Conservation (phyloP, 2,797 vertebrate species). For the Lacerta viridis region DNA sequence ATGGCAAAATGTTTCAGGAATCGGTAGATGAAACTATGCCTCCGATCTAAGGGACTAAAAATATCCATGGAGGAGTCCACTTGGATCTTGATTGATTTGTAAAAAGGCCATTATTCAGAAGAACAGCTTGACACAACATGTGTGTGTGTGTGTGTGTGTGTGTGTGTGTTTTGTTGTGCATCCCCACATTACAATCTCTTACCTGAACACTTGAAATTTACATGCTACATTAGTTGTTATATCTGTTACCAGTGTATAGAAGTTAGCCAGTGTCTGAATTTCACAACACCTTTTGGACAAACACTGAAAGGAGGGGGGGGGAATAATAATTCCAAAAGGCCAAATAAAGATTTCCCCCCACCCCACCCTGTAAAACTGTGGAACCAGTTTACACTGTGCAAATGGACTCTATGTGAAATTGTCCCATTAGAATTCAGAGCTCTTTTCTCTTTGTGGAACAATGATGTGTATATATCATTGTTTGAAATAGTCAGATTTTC, state of each 20-base stretch:
- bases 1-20: conserved; percentile 52
- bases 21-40: not conserved
- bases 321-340: not conserved
- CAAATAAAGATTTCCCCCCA: not conserved
- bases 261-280: not conserved
- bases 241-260: not conserved
- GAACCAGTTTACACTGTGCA: not conserved
- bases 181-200: not conserved
- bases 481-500: not conserved
- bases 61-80: conserved; percentile 13
- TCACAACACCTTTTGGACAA: not conserved
- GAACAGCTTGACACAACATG: not conserved
- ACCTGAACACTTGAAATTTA: not conserved
- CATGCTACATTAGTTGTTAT: not conserved
- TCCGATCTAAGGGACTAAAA: conserved; percentile 19
- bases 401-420: not conserved
- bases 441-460: not conserved
- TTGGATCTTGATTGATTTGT: conserved; percentile 4
- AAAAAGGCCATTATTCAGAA: not conserved
- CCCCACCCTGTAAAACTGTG: not conserved
- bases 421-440: not conserved
- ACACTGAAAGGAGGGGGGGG: not conserved
- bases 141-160: not conserved
- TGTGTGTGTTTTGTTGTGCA: too few relatives aligned
- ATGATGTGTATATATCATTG: not conserved